These are phyloP conservation scores for Villa cingulata DNA, from an alignment of 2,888 invertebrate genomes.

Conservation along the genomic window DNA sequence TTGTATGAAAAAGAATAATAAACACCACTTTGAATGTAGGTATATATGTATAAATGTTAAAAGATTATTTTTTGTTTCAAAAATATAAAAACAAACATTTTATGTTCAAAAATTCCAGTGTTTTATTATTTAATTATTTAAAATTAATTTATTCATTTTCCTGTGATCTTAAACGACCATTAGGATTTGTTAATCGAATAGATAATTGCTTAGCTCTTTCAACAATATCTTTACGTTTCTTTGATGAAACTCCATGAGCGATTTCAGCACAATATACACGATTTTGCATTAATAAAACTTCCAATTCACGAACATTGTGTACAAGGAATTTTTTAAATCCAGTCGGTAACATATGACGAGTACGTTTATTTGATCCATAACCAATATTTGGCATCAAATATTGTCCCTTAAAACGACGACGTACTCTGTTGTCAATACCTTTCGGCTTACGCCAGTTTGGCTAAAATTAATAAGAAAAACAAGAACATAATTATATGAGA, in stretches of 20 bases:
- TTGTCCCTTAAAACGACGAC: conserved; percentile 98
- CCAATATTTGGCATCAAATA: conserved; percentile 98
- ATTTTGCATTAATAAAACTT: conserved; percentile 98
- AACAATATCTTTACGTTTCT: conserved; percentile 90
- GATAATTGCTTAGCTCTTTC: conserved; percentile 93
- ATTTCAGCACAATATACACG: conserved; percentile 95
- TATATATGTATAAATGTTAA: too few relatives aligned
- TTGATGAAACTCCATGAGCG: conserved; percentile 94
- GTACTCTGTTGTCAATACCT: conserved; percentile 99
- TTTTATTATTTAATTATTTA: too few relatives aligned
- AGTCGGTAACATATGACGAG: conserved; percentile 93
- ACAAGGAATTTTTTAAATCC: conserved; percentile 94
- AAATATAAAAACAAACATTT: too few relatives aligned
- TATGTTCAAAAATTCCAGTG: too few relatives aligned
- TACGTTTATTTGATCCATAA: conserved; percentile 91
- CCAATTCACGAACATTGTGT: conserved; percentile 84
- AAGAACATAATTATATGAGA: too few relatives aligned
- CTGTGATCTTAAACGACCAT: conserved; percentile 92
- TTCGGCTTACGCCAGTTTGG: conserved; percentile 99
- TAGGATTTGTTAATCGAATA: conserved; percentile 89
- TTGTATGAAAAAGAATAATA: too few relatives aligned
- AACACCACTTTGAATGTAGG: too few relatives aligned
- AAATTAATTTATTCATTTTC: conserved; percentile 78
- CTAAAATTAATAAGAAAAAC: conserved; percentile 37
- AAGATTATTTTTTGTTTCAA: too few relatives aligned